Base-by-base conservation (phyloP, 2,888 invertebrate genomes). In the Pheosia gnoma region DNA sequence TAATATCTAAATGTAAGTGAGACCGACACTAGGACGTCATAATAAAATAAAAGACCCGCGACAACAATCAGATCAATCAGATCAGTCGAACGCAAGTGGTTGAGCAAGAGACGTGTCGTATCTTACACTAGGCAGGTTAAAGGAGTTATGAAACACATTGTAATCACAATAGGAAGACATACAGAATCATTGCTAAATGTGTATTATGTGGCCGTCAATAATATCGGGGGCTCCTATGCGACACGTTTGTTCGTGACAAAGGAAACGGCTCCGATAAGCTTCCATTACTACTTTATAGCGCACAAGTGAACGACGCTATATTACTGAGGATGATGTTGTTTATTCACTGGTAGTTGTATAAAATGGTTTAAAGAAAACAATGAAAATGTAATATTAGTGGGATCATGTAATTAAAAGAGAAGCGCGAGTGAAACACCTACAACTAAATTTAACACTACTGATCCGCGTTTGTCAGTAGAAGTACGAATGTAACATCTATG, bases 271-370 rank as follows among this genome's bases (percentile, higher is more conserved):
- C 53, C 11, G 53, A 53, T 53, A 53, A 36, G 37, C 36, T 8
- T 36, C 37, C 53, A 53, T 53, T 37, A 37, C 53, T 53, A 38
- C 10, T 52, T 52, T 53, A 53, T 53, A 37, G 13, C 13, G 25
- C n/a, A 25, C 25, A 5, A 51, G 25, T 51, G 51, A 51, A 51
- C 51, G 51, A 13, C 51, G 25, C 47, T n/a, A 6, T n/a, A 45
- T 45, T 9, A 45, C 8, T 45, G 25, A 51, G 51, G 9, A 53
- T 37, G 37, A 51, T 11, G 37, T 5, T 53, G 37, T 37, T 53
- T 37, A 37, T 11, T 37, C 36, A 53, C 37, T 53, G 53, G 37
- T 53, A 53, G 11, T 51, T 53, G 51, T 13, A 51, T 51, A 13
- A 51, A 13, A 25, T 8, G 7, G 51, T 51, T 51, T 13, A 4